Evolutionary conservation across 1,140 invertebrate genomes (phyloP), one percentile per base, ranked within the genome.

Genomic region (Neotoxoptera formosana): DNA sequence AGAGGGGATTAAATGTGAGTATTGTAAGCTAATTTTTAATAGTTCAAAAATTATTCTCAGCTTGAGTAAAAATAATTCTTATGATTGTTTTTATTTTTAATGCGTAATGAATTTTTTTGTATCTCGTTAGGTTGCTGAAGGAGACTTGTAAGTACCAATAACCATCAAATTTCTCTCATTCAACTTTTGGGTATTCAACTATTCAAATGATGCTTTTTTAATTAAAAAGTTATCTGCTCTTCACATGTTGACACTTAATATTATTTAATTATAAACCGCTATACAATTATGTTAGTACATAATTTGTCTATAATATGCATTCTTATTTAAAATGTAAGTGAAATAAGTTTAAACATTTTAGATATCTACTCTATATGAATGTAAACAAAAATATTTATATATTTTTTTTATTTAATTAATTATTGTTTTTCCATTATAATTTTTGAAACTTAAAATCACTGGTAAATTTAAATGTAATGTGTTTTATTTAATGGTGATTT

Each of bases 81-180:
- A 81, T n/a, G 47, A 56, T 93, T 92, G 7, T 84, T 93, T 84
- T 93, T 30, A 34, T 11, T 86, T 86, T 92, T 93, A 9, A 93
- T 93, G 81, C 47, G 86, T 93, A 93, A 93, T 93, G 48, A 93
- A 86, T 93, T 51, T 93, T 91, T 93, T 93, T 93, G 23, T 93
- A 93, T 93, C 91, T 93, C 86, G 91, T 93, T 93, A 93, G 48
- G 76, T 93, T 93, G 81, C 91, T 93, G 91, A 93, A 93, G 81
- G 3, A 93, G 91, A 23, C 91, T 93, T 34, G 67, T 92, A 92
- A 81, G 91, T 86, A 93, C 86, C 48, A 93, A 93, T 93, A 93
- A 93, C 91, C 48, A 93, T 86, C 91, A 93, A 86, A 93, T 93
- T 93, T 93, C 56, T 36, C 86, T 36, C 91, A 81, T 51, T 93